Conservation (phyloP, 2,113 vertebrate species). For the Plotosus lineatus region DNA sequence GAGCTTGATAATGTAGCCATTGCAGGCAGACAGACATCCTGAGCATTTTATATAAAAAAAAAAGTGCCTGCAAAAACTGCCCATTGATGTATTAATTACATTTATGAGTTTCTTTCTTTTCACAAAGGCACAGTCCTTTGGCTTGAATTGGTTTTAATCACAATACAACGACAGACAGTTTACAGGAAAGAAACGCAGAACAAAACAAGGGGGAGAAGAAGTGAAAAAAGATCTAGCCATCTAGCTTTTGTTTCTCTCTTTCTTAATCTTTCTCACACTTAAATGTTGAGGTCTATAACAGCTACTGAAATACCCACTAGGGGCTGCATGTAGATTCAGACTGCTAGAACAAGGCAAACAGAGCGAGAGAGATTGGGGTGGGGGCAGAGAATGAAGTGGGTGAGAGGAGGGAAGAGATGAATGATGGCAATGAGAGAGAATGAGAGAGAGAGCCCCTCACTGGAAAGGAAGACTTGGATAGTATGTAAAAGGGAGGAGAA, state of each 20-base stretch:
- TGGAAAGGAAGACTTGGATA: slow-evolving; percentile 55
- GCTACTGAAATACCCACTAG: slow-evolving; percentile 67
- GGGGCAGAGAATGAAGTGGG: slow-evolving; percentile 42
- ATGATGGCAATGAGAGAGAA: slow-evolving; percentile 28
- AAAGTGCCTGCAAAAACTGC: no score
- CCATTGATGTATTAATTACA: slow-evolving; percentile 44
- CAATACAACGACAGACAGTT: neutral
- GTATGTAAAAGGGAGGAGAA: slow-evolving; percentile 40
- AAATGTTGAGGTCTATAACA: slow-evolving; percentile 30
- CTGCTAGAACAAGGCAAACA: slow-evolving; percentile 57
- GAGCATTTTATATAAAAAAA: neutral
- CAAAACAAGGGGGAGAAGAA: neutral
- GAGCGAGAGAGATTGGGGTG: slow-evolving; percentile 54
- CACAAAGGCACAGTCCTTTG: slow-evolving; percentile 24
- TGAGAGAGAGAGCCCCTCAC: slow-evolving; percentile 40
- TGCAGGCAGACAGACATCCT: neutral
- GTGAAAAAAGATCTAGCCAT: neutral
- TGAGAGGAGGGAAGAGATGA: slow-evolving; percentile 45
- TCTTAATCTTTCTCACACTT: neutral
- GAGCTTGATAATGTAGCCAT: neutral
- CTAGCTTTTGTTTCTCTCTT: neutral
- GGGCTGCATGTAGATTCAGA: slow-evolving; percentile 69
- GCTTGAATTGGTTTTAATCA: slow-evolving; percentile 11
- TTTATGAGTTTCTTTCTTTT: slow-evolving; percentile 35
- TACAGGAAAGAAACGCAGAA: neutral